Evolutionary conservation across 1,140 invertebrate species (phyloP).

Genomic region (Chelonus insularis): DNA sequence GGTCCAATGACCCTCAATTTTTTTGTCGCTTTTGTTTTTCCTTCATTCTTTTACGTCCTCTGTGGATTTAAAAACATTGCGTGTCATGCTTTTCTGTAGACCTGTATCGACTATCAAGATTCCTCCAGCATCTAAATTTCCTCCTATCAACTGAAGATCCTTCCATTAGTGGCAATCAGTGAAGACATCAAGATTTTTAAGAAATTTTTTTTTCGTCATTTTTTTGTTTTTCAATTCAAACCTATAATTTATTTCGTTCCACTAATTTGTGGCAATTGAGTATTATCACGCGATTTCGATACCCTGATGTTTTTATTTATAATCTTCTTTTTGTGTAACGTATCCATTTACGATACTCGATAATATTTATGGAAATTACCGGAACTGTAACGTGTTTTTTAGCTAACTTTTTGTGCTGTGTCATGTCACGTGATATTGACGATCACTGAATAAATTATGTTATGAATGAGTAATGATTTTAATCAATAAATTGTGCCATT

Average conservation of each 20-base stretch:
- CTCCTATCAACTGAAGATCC: conserved; percentile 1
- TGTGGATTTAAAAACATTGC: conserved; percentile 43
- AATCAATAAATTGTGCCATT: no score
- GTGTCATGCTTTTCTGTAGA: conserved; percentile 3
- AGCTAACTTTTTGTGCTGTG: no score
- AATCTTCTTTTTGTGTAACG: background rate
- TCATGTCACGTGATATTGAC: background rate
- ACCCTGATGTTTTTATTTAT: background rate
- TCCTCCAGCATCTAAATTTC: conserved; percentile 13
- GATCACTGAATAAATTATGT: no score
- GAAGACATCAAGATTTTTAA: conserved; percentile 8
- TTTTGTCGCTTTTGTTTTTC: background rate
- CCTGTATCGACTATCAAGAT: conserved; percentile 6
- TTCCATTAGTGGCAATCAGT: conserved; percentile 10
- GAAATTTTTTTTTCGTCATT: background rate
- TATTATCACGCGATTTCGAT: conserved; percentile 2
- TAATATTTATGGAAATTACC: background rate
- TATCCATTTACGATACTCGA: background rate
- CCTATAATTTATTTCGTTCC: conserved; percentile 13
- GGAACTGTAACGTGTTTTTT: no score
- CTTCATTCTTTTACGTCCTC: conserved; percentile 35
- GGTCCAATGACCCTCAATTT: conserved; percentile 49
- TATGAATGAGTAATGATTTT: no score
- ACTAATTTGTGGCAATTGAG: conserved; percentile 6
- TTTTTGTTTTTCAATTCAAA: background rate